These are phyloP conservation scores for Zosterops japonicus DNA, from an alignment of 2,113 vertebrate species.

Conservation along the genomic window DNA sequence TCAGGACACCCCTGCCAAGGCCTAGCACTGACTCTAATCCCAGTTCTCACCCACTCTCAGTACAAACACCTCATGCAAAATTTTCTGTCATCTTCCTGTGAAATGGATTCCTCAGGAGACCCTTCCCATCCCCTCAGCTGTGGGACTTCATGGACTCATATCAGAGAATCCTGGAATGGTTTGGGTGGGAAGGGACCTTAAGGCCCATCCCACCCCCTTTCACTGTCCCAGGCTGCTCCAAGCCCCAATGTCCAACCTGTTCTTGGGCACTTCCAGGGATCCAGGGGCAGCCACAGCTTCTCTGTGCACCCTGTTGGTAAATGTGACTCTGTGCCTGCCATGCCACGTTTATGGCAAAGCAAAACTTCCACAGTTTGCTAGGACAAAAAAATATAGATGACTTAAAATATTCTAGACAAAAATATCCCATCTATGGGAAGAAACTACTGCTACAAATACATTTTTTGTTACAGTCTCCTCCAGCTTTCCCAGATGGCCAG, in stretches of 20 bases:
- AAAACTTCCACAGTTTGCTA: background rate
- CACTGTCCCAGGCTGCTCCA: rapidly evolving
- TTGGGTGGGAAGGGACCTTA: background rate
- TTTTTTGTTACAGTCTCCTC: background rate
- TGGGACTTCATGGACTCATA: background rate
- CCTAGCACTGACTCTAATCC: background rate
- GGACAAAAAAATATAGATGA: background rate
- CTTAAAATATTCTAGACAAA: background rate
- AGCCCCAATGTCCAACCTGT: rapidly evolving
- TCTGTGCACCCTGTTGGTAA: background rate
- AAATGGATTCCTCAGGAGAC: background rate
- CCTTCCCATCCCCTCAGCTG: background rate
- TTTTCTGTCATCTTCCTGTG: background rate
- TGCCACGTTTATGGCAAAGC: background rate
- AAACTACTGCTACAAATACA: background rate
- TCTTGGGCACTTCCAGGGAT: background rate
- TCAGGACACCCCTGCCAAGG: background rate
- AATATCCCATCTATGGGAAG: background rate
- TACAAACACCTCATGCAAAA: background rate
- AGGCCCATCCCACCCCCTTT: background rate
- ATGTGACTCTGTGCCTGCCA: background rate
- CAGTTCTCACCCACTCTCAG: background rate
- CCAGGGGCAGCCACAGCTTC: background rate
- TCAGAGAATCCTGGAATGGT: background rate
- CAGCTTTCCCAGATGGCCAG: constrained; percentile 1